These are phyloP conservation scores for Istiophorus platypterus DNA, from an alignment of 2,113 vertebrate genomes.

Conservation along the genomic window DNA sequence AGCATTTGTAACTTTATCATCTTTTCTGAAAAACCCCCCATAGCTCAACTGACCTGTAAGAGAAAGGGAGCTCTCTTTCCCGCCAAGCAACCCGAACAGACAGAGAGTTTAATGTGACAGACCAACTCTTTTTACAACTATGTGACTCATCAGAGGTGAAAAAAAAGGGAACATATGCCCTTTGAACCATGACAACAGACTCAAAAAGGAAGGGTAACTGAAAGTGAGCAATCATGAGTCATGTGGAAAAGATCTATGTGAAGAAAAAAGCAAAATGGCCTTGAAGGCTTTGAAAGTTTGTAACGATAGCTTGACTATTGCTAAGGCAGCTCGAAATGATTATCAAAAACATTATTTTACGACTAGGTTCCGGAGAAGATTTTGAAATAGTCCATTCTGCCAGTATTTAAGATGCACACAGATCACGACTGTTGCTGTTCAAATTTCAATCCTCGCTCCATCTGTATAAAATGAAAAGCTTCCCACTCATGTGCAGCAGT, in stretches of 20 bases:
- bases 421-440: constrained; percentile 33
- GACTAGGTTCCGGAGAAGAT: constrained; percentile 59
- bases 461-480: constrained; percentile 40
- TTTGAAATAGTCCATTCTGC: constrained; percentile 44
- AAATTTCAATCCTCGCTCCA: constrained; percentile 21
- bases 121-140: constrained; percentile 36
- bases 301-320: constrained; percentile 37
- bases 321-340: constrained; percentile 58
- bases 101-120: constrained; percentile 10
- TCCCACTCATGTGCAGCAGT: constrained; percentile 14
- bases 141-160: constrained; percentile 47
- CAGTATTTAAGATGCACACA: constrained; percentile 37
- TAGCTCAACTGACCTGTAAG: neutral
- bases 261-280: constrained; percentile 42
- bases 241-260: constrained; percentile 35
- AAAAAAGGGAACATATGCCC: constrained; percentile 45
- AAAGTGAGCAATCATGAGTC: constrained; percentile 74
- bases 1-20: neutral
- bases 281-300: constrained; percentile 25
- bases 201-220: constrained; percentile 60
- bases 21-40: neutral
- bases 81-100: constrained; percentile 17
- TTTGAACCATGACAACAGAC: constrained; percentile 61
- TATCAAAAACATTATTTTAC: constrained; percentile 30
- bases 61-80: constrained; percentile 35